Evolutionary conservation across 2,113 vertebrate genomes (phyloP).

Genomic region (Furnarius figulus): DNA sequence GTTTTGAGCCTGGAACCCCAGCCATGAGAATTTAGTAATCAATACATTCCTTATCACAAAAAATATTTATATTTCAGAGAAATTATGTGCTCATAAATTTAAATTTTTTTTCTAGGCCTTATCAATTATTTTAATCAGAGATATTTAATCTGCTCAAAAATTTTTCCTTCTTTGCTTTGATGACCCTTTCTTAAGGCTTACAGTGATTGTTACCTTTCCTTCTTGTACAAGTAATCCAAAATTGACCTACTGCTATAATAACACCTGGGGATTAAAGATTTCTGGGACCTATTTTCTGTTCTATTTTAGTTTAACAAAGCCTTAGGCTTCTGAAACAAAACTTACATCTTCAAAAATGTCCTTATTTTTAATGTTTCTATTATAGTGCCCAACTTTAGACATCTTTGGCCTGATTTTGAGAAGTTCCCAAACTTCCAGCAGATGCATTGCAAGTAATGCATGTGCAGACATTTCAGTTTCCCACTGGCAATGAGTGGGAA

Average conservation of each 20-base stretch:
- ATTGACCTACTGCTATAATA: neutral
- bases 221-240: neutral
- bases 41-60: neutral
- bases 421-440: accelerated
- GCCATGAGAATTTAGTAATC: neutral
- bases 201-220: neutral
- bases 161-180: neutral
- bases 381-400: neutral
- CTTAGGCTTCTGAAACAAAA: neutral
- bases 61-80: neutral
- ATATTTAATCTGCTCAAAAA: neutral
- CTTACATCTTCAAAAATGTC: neutral
- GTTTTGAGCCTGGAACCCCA: neutral
- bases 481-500: neutral
- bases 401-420: neutral
- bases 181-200: neutral
- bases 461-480: neutral
- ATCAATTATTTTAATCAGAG: neutral
- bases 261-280: neutral
- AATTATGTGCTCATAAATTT: accelerated
- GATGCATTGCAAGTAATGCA: neutral
- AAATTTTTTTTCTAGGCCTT: neutral
- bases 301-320: neutral
- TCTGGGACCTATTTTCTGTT: neutral
- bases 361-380: neutral